Conservation (phyloP, 1,140 invertebrate species). For the Delia radicum region DNA sequence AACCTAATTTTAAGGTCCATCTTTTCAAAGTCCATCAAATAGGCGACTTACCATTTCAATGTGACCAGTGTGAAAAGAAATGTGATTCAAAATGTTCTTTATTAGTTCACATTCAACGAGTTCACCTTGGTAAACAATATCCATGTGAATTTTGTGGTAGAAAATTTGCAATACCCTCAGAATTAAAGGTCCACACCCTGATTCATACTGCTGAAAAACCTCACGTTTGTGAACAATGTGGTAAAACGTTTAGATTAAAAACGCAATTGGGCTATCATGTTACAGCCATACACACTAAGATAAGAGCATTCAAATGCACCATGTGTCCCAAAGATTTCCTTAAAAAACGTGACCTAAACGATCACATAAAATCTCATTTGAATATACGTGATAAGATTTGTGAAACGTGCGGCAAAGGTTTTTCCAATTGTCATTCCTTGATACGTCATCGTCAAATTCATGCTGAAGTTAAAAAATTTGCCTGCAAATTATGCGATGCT, state of each 20-base stretch:
- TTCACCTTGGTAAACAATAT: constrained; percentile 39
- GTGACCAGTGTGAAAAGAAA: constrained; percentile 36
- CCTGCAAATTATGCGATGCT: constrained; percentile 45
- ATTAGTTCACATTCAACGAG: constrained; percentile 34
- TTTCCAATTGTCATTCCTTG: constrained; percentile 43
- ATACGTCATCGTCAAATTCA: constrained; percentile 50
- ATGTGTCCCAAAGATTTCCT: constrained; percentile 50
- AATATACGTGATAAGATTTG: constrained; percentile 51
- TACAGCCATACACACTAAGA: constrained; percentile 43
- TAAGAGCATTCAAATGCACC: constrained; percentile 46
- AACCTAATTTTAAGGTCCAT: constrained; percentile 40
- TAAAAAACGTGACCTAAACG: constrained; percentile 41
- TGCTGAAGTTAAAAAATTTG: constrained; percentile 46
- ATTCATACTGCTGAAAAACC: constrained; percentile 45
- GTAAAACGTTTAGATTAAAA: constrained; percentile 42
- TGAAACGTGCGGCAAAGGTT: constrained; percentile 45
- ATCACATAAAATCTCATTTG: constrained; percentile 46
- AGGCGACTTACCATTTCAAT: constrained; percentile 45
- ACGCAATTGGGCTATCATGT: constrained; percentile 45
- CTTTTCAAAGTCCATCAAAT: constrained; percentile 42
- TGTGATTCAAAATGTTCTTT: constrained; percentile 36
- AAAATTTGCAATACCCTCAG: constrained; percentile 40
- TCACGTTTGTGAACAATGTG: constrained; percentile 45
- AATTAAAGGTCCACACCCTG: constrained; percentile 36
- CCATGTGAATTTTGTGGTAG: constrained; percentile 41